Evolutionary conservation across 2,888 invertebrate species (phyloP).

Genomic region (Apantesis nais): DNA sequence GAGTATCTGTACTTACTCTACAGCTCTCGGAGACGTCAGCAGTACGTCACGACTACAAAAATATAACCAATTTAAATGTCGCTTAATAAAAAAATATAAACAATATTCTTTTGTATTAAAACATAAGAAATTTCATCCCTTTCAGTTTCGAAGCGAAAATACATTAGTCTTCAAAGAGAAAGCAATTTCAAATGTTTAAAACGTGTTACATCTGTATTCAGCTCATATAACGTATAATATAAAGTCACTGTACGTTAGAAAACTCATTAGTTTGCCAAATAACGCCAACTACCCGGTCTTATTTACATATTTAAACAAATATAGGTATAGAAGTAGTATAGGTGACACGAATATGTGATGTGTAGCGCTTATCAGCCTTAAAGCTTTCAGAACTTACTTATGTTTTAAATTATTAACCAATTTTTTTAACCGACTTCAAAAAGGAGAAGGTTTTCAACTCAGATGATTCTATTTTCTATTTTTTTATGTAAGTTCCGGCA

Average conservation of each 20-base stretch:
- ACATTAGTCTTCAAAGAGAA: not conserved
- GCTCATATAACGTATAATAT: not conserved
- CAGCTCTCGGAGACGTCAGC: too few relatives aligned
- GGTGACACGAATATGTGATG: not conserved
- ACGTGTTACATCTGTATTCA: conserved; percentile 1
- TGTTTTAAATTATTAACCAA: too few relatives aligned
- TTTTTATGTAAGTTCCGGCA: too few relatives aligned
- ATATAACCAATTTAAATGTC: too few relatives aligned
- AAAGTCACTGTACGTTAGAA: conserved; percentile 17
- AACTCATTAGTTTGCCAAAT: conserved; percentile 42
- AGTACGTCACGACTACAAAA: too few relatives aligned
- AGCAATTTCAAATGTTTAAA: conserved; percentile 7
- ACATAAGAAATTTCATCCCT: not conserved
- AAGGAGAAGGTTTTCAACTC: too few relatives aligned
- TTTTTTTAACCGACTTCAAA: too few relatives aligned
- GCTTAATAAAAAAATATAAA: not conserved
- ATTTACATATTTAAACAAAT: not conserved
- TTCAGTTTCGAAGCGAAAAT: not conserved
- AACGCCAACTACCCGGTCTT: conserved; percentile 21
- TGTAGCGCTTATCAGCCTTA: not conserved
- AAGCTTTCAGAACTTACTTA: not conserved
- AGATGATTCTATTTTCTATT: too few relatives aligned
- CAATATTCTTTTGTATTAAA: not conserved
- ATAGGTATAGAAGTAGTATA: not conserved
- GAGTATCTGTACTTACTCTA: too few relatives aligned